phyloP scores from a whole-genome alignment of 2,113 vertebrate species.

The Epinephelus moara region DNA sequence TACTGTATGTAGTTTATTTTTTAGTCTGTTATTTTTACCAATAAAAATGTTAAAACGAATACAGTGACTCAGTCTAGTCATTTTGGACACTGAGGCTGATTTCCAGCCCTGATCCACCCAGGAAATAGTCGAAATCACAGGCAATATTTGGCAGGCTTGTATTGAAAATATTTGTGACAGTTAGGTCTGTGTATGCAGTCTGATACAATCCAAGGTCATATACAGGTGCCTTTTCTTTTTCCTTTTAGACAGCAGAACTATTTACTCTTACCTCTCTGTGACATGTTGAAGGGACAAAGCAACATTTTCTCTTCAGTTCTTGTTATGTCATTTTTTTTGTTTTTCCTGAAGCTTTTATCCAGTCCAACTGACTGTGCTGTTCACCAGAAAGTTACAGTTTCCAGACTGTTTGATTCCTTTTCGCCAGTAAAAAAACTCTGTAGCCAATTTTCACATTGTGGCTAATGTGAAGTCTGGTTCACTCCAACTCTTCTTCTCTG shows the following conservation, averaged over 20 bases:
- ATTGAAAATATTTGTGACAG: slow-evolving; percentile 12
- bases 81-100: too few relatives aligned
- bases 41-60: background rate
- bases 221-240: slow-evolving; percentile 8
- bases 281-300: slow-evolving; percentile 33
- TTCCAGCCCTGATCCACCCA: background rate
- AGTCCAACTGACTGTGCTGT: background rate
- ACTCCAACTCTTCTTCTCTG: background rate
- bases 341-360: background rate
- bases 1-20: too few relatives aligned
- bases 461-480: background rate
- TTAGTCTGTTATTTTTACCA: background rate
- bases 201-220: background rate
- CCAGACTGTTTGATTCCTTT: background rate
- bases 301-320: slow-evolving; percentile 17
- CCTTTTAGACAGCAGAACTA: slow-evolving; percentile 5
- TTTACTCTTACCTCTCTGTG: slow-evolving; percentile 12
- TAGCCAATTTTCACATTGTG: background rate
- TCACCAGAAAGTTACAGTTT: background rate
- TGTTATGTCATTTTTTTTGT: background rate
- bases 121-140: background rate
- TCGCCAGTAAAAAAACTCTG: background rate
- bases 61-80: too few relatives aligned
- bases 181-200: background rate
- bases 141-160: background rate